Base-by-base conservation (phyloP, 1,140 invertebrate species). In the Pseudomyrmex gracilis region DNA sequence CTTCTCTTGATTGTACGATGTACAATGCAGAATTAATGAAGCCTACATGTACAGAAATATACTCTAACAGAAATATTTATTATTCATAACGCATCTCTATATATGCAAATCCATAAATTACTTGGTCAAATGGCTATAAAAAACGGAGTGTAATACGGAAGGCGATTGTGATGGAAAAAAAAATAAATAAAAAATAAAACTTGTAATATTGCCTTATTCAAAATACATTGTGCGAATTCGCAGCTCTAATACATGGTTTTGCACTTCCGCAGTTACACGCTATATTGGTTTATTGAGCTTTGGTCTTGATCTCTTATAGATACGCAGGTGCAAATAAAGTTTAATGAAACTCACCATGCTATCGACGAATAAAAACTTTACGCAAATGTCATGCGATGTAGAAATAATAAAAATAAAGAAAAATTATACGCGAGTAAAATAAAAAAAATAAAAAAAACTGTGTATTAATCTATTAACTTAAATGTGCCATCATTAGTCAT, bases 41-140 rank as follows among this genome's bases (percentile, higher is more conserved):
- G 22, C 15, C 63, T 63, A 63, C 58, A 20, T 64, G 47, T 57
- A 47, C 5, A 34, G 34, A 20, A 20, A 58, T 58, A 70, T 80
- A n/a, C n/a, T n/a, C n/a, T 70, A 77, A 71, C 76, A 58, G 43
- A 34, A 17, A 57, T 20, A 68, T 58, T 80, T 80, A 70, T 78
- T 70, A 80, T 80, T 80, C 76, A 71, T 58, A 55, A 49, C n/a
- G 45, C 15, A 58, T 80, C 43, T 71, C 5, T 34, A 34, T 34
- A 58, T 55, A 77, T 20, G 74, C 49, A 34, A 10, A 68, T 74
- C 45, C 67, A 53, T 68, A 71, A 71, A 80, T 71, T 43, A 80
- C 43, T 71, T n/a, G 66, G 12, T 15, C 34, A 9, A 45, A 68
- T 57, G 51, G 34, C 4, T 3, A 10, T 66, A 64, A 53, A 64